These are phyloP conservation scores for Phenacoccus solenopsis DNA, from an alignment of 1,140 invertebrate species.

Conservation along the genomic window DNA sequence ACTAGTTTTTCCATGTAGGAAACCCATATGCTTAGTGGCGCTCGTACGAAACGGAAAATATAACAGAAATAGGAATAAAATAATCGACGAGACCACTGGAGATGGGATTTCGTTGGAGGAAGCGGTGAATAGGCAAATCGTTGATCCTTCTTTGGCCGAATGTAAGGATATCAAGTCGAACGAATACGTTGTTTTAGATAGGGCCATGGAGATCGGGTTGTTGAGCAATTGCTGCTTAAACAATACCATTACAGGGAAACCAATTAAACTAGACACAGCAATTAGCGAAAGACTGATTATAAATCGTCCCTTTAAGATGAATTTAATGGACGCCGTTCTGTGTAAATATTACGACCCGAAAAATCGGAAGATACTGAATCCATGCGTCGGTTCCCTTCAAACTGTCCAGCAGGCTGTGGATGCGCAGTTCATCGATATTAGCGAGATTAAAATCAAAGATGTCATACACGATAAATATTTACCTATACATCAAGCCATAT, in stretches of 20 bases:
- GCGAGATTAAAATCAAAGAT: conserved; percentile 56
- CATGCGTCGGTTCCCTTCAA: conserved; percentile 57
- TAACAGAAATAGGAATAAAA: conserved; percentile 38
- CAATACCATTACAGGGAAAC: conserved; percentile 50
- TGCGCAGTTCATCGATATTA: conserved; percentile 54
- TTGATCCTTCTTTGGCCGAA: conserved; percentile 70
- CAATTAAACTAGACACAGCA: conserved; percentile 54
- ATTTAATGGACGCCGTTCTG: conserved; percentile 46
- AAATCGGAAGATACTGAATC: conserved; percentile 66
- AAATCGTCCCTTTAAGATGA: conserved; percentile 28
- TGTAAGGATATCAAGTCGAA: conserved; percentile 61
- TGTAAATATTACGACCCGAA: conserved; percentile 56
- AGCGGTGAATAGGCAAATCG: conserved; percentile 60
- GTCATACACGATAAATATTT: conserved; percentile 52
- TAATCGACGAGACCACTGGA: conserved; percentile 55
- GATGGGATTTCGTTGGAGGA: conserved; percentile 56
- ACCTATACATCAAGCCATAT: conserved; percentile 52
- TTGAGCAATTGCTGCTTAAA: conserved; percentile 53
- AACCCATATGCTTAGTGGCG: conserved; percentile 50
- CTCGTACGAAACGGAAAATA: background rate
- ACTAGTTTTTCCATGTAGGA: conserved; percentile 48
- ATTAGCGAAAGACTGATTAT: conserved; percentile 51
- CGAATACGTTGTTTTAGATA: conserved; percentile 50
- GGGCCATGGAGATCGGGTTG: conserved; percentile 51
- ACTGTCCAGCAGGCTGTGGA: conserved; percentile 57